Evolutionary conservation across 2,797 vertebrate genomes (phyloP).

Genomic region (Sebastes baramenuke): DNA sequence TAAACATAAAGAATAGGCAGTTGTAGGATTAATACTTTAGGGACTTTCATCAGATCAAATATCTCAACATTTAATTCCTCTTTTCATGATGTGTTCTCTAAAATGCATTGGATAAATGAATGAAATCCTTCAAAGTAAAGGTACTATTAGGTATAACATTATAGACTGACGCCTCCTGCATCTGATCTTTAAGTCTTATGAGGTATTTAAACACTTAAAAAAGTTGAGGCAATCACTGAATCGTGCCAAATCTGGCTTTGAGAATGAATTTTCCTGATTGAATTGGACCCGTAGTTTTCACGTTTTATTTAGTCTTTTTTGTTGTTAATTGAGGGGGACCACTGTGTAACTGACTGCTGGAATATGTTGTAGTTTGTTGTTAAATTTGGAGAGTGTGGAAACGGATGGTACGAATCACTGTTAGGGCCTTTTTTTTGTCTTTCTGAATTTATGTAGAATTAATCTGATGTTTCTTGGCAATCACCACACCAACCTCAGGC

Average conservation of each 20-base stretch:
- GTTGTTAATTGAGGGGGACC: conserved; percentile 63
- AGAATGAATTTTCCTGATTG: conserved; percentile 42
- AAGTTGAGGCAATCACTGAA: conserved; percentile 47
- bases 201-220: conserved; percentile 29
- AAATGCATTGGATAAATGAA: not conserved
- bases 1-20: conserved; percentile 21
- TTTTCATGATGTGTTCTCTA: not conserved
- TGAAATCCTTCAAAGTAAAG: not conserved
- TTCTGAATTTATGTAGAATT: conserved; percentile 50
- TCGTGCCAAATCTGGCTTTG: conserved; percentile 37
- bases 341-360: conserved; percentile 75
- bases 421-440: conserved; percentile 55
- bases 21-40: conserved; percentile 6
- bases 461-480: conserved; percentile 70
- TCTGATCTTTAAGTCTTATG: conserved; percentile 2
- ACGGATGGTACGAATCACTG: conserved; percentile 80
- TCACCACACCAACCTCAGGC: conserved; percentile 64
- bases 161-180: not conserved
- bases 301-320: conserved; percentile 28
- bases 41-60: not conserved
- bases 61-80: not conserved
- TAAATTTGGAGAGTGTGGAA: conserved; percentile 35
- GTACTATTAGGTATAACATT: not conserved
- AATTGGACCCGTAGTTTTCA: conserved; percentile 36
- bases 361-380: conserved; percentile 56